Conservation (phyloP, 2,797 vertebrate genomes). For the Scyliorhinus canicula region DNA sequence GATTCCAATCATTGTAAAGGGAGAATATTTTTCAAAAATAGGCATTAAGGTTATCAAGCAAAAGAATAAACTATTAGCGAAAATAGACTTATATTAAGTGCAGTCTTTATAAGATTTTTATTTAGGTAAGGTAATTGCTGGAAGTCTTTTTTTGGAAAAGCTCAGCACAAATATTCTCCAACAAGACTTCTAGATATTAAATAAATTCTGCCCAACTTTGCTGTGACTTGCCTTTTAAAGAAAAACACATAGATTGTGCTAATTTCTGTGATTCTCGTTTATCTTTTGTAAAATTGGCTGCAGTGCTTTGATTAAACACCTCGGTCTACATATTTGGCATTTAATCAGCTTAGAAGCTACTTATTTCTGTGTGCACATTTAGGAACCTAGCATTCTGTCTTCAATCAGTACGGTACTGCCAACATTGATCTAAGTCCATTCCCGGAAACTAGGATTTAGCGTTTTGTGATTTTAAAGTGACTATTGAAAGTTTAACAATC, state of each 20-base stretch:
- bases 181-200: background rate
- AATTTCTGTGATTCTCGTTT: constrained; percentile 9
- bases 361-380: background rate
- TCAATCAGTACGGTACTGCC: background rate
- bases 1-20: background rate
- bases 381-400: background rate
- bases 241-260: background rate
- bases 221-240: background rate
- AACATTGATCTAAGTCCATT: background rate
- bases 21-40: background rate
- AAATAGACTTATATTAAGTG: background rate
- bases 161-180: background rate
- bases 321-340: background rate
- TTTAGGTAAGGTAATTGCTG: background rate
- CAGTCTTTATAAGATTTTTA: background rate
- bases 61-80: background rate
- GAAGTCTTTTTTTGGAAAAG: background rate
- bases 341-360: constrained; percentile 19
- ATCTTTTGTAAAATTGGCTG: background rate
- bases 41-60: background rate
- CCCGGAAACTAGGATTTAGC: background rate
- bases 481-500: constrained; percentile 13
- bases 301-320: constrained; percentile 20
- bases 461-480: background rate
- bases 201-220: background rate